A percentile compares a stretch with the other conserved stretches of the same genome.
These are phyloP conservation scores for Tipula vernalis DNA, from an alignment of 2,888 invertebrate species.

Conservation along the genomic window DNA sequence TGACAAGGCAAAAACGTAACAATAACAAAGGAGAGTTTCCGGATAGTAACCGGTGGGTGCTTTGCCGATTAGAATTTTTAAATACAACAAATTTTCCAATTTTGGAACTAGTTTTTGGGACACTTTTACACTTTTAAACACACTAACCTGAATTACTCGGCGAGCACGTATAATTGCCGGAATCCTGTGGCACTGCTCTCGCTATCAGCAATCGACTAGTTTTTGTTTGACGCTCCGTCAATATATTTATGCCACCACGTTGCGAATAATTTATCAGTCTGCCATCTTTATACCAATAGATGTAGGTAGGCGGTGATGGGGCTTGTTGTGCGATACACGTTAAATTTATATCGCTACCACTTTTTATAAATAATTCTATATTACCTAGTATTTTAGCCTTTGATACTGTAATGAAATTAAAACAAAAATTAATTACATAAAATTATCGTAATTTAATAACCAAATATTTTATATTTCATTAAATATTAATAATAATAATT, in stretches of 20 bases:
- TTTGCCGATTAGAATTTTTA: too few species aligned
- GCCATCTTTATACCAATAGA: conserved; percentile 75
- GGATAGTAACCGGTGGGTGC: too few species aligned
- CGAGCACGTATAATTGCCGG: conserved; percentile 83
- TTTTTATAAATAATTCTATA: conserved; percentile 74
- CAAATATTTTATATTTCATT: background rate
- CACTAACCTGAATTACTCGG: conserved; percentile 73
- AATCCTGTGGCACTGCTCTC: conserved; percentile 70
- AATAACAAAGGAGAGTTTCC: too few species aligned
- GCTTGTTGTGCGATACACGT: conserved; percentile 74
- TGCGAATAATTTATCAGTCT: conserved; percentile 75
- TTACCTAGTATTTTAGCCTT: conserved; percentile 80
- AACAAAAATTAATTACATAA: background rate
- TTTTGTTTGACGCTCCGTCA: conserved; percentile 73
- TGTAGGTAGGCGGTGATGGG: conserved; percentile 51
- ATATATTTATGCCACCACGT: conserved; percentile 73
- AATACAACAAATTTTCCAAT: too few species aligned
- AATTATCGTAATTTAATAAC: background rate
- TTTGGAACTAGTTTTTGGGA: too few species aligned
- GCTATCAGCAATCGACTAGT: conserved; percentile 77
- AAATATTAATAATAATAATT: background rate
- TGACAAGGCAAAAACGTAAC: too few species aligned
- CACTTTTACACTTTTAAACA: too few species aligned
- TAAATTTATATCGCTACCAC: conserved; percentile 84
- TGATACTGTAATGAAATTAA: conserved; percentile 51